Base-by-base conservation (phyloP, 2,888 invertebrate species). In the Eueremaeus valkanovi region DNA sequence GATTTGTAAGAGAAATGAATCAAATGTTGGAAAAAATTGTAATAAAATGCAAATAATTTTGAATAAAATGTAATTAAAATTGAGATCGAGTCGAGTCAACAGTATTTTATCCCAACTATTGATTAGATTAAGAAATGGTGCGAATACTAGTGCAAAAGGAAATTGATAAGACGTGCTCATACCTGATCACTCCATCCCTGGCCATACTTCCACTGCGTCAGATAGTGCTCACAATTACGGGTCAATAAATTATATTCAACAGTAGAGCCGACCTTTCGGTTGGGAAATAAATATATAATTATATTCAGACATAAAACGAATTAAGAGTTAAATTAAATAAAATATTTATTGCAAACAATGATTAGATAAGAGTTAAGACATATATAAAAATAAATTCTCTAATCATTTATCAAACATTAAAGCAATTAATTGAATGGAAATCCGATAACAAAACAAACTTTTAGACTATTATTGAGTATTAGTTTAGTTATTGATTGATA, bases 171-270 rank as follows among this genome's bases (percentile, higher is more conserved):
- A n/a, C n/a, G n/a, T n/a, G 2, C 1, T 3, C 27, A 40, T 77
- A 82, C 82, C 81, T 82, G 81, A 77, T 82, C 81, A 77, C 82
- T 82, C 82, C 82, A 82, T 9, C 80, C 79, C 11, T 75, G 72
- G 0, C 81, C 82, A 77, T 81, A 82, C 73, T 80, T 81, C 81
- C 81, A 81, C 42, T 81, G 79, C 8, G 82, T 82, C 6, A 81
- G 81, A 75, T 80, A 82, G 77, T 81, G 81, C 78, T 82, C 82
- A 77, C 80, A 79, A 76, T 82, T 82, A 75, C 77, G 79, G 9
- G 80, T 80, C 61, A 82, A 77, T 45, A 81, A 76, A 77, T 82
- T 81, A 77, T 81, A 81, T 21, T 78, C 78, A 11, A 82, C 81
- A 13, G 58, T 76, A 21, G 70, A 72, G 9, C 75, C 75, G 24